Evolutionary conservation across 2,113 vertebrate species (phyloP), one percentile per base, ranked within the genome.

Genomic region (Microtus montanus): DNA sequence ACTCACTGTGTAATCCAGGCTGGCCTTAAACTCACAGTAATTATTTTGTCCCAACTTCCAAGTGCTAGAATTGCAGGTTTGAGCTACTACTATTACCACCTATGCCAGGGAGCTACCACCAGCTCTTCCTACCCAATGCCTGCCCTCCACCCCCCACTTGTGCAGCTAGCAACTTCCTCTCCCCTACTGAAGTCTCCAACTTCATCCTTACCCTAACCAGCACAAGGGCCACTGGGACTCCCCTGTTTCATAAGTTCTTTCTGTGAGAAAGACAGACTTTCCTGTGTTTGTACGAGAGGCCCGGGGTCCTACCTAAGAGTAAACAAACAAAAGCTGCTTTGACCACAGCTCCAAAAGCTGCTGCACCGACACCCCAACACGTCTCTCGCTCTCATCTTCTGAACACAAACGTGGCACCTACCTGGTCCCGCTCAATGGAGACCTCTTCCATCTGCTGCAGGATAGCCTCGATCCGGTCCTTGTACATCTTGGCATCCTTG

Each of bases 371-470:
- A n/a, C 33, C 11, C 20, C 33, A 52, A 13, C 64, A 70, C 7
- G 17, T 15, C 33, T 54, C 8, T 6, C 0, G 1, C 5, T 47
- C 54, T 52, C 7, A 4, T n/a, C 44, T 41, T 7, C 35, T 33
- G 52, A 15, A 38, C 47, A 24, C 4, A 24, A 5, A 38, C 54
- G 22, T 15, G 35, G 71, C 0, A 0, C 94, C 49, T 89, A 99
- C 99, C 99, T 99, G 99, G 97, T 99, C 99, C 94, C 99, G 98
- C 97, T 99, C 99, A 0, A 82, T 91, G 90, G 98, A 98, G 63
- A 99, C 99, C 96, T 99, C 99, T 86, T 99, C 99, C 99, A 99
- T 98, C 97, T 99, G 99, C 90, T 98, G 98, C 93, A 99, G 91
- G 78, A 99, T 98, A 30, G 99, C 98, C 90, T 99, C 98, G 13